Base-by-base conservation (phyloP, 35 echinoderm and acorn worm genomes). In the Chiridota heheva region DNA sequence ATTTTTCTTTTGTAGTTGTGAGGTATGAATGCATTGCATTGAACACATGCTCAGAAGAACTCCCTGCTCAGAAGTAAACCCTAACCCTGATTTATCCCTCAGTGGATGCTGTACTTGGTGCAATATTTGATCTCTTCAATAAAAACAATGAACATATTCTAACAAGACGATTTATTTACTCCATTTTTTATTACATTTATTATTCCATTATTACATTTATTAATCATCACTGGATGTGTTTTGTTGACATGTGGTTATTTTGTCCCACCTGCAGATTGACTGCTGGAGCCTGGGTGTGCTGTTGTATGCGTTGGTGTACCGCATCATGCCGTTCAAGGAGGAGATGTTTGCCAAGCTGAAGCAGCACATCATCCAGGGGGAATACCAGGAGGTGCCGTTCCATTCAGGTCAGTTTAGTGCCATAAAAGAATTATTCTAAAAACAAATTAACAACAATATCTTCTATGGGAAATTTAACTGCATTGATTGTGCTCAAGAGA, bases 241-340 rank as follows among this genome's bases (percentile, higher is more conserved):
- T n/a, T n/a, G n/a, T n/a, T n/a, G n/a, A n/a, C n/a, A n/a, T n/a
- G n/a, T n/a, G n/a, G n/a, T n/a, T n/a, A 49, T 22, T 78, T 22
- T 78, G 2, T 53, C 55, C 63, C 26, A 20, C 20, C 26, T 3
- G 3, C 47, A 97, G 95, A 83, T 91, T 58, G 95, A 98, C 42
- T 98, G 95, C 58, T 98, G 95, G 95, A 98, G 95, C 75, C 85
- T 98, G 0, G 95, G 95, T 48, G 95, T 98, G 15, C 84, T 98
- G 26, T 75, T 98, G 22, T 98, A 98, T 85, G 95, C 95, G 25
- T 83, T 98, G 72, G 86, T 92, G 0, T 98, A 98, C 68, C 74
- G 77, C 40, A 98, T 89, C 1, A 98, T 98, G 95, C 94, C 94
- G 32, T 97, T 97, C 63, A 72, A 81, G 36, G 89, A 86, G 13